Evolutionary conservation across 2,888 invertebrate genomes (phyloP).

Genomic region (Cryptus viduatorius): DNA sequence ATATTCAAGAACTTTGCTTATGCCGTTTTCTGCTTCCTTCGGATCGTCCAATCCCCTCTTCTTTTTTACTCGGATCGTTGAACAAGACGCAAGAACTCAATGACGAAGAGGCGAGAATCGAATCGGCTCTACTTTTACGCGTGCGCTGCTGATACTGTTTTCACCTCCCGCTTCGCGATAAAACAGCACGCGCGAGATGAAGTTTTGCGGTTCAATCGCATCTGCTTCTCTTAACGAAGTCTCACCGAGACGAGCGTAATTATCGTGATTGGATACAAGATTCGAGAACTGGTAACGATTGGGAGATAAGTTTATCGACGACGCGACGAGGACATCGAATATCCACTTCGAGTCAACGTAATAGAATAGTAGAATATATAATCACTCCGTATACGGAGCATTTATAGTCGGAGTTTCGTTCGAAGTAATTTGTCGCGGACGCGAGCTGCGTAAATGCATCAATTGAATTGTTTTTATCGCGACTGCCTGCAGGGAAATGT

Average conservation of each 20-base stretch:
- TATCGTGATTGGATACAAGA: conserved; percentile 6
- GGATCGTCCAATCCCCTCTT: conserved; percentile 37
- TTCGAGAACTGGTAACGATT: not conserved
- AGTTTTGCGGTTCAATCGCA: conserved; percentile 16
- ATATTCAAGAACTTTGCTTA: conserved; percentile 81
- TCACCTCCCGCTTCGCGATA: not conserved
- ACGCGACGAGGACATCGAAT: not conserved
- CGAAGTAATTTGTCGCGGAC: too few species aligned
- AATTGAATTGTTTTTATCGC: too few species aligned
- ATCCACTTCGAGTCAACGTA: too few species aligned
- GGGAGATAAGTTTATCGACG: not conserved
- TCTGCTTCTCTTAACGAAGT: conserved; percentile 14
- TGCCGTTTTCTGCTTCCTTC: conserved; percentile 40
- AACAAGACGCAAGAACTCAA: conserved; percentile 70
- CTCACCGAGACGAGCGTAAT: not conserved
- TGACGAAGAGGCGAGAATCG: conserved; percentile 66
- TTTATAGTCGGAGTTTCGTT: too few species aligned
- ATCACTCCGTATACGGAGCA: too few species aligned
- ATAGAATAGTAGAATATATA: too few species aligned
- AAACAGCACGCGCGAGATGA: conserved; percentile 23
- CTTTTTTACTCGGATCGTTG: conserved; percentile 76
- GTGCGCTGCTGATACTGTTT: not conserved
- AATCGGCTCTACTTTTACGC: not conserved
- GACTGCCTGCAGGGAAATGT: too few species aligned
- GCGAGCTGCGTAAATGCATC: too few species aligned